Percentiles rank a stretch among this genome's conserved stretches.
These are phyloP conservation scores for Cacoxenus indagator DNA, from an alignment of 2,888 invertebrate species.

Conservation along the genomic window DNA sequence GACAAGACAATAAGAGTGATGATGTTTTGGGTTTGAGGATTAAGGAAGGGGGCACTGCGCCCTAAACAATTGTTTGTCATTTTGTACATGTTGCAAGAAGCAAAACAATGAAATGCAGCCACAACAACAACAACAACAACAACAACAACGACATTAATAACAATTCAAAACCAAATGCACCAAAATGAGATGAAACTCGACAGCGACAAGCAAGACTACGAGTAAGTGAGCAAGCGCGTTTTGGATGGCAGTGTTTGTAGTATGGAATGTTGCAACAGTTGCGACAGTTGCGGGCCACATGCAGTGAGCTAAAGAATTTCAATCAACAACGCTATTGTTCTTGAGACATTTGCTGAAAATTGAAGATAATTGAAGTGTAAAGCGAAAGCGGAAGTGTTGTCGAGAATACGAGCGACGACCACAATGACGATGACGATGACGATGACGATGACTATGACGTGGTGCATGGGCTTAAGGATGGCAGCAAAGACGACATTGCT, in stretches of 20 bases:
- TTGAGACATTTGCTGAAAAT: constrained; percentile 63
- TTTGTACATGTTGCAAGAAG: not conserved
- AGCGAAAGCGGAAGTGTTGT: constrained; percentile 57
- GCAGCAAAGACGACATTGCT: not conserved
- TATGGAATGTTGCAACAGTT: not conserved
- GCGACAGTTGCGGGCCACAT: constrained; percentile 36
- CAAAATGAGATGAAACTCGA: constrained; percentile 7
- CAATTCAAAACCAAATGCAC: constrained; percentile 5
- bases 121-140: constrained; percentile 33
- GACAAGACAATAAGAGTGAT: not conserved
- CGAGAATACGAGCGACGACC: constrained; percentile 42
- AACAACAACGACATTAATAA: constrained; percentile 15
- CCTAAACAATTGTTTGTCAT: not conserved
- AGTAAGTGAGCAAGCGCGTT: too few relatives aligned
- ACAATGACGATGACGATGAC: constrained; percentile 1
- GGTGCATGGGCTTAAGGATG: not conserved
- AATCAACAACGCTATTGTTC: constrained; percentile 62
- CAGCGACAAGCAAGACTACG: too few relatives aligned
- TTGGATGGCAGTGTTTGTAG: not conserved
- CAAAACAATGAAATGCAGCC: constrained; percentile 38
- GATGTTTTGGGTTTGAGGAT: not conserved
- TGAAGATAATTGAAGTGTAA: constrained; percentile 66
- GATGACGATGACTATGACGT: not conserved
- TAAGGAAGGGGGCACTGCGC: too few relatives aligned
- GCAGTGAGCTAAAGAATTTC: constrained; percentile 61